Percentiles rank a stretch among this genome's conserved stretches.
Evolutionary conservation across 2,888 invertebrate species (phyloP).

Genomic region (Drosophila percnosoma): DNA sequence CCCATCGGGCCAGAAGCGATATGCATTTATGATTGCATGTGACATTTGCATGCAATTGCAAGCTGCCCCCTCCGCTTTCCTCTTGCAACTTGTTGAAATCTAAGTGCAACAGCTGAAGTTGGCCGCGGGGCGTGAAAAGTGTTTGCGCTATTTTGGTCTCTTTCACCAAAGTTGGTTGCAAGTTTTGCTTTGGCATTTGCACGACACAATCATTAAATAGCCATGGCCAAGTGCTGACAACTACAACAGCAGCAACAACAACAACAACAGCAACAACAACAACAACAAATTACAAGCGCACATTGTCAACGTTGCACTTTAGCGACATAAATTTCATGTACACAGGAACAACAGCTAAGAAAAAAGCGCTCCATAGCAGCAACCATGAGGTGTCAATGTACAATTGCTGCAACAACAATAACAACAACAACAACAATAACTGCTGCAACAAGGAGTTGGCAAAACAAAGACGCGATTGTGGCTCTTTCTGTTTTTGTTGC

Average conservation of each 20-base stretch:
- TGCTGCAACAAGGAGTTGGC: conserved; percentile 42
- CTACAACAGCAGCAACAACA: conserved; percentile 52
- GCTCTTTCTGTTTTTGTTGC: conserved; percentile 46
- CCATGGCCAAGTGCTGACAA: conserved; percentile 77
- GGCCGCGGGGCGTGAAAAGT: conserved; percentile 49
- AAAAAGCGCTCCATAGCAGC: conserved; percentile 40
- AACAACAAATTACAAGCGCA: conserved; percentile 80
- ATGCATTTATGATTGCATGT: conserved; percentile 77
- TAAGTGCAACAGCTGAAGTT: conserved; percentile 48
- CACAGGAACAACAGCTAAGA: conserved; percentile 30
- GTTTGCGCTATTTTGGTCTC: conserved; percentile 31
- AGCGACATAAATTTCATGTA: conserved; percentile 80
- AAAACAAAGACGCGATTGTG: conserved; percentile 73
- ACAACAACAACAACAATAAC: conserved; percentile 32
- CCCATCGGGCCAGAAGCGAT: conserved; percentile 34
- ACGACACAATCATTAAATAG: conserved; percentile 79
- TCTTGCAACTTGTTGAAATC: conserved; percentile 40
- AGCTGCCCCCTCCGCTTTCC: background rate
- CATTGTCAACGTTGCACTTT: conserved; percentile 79
- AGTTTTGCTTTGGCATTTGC: conserved; percentile 67
- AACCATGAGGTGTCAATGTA: conserved; percentile 77
- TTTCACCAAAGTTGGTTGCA: conserved; percentile 41
- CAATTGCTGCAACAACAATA: conserved; percentile 71
- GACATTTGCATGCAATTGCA: conserved; percentile 66
- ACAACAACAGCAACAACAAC: conserved; percentile 29